Evolutionary conservation across 2,113 vertebrate genomes (phyloP), one percentile per base, ranked within the genome.

Genomic region (Brachyhypopomus gauderio): DNA sequence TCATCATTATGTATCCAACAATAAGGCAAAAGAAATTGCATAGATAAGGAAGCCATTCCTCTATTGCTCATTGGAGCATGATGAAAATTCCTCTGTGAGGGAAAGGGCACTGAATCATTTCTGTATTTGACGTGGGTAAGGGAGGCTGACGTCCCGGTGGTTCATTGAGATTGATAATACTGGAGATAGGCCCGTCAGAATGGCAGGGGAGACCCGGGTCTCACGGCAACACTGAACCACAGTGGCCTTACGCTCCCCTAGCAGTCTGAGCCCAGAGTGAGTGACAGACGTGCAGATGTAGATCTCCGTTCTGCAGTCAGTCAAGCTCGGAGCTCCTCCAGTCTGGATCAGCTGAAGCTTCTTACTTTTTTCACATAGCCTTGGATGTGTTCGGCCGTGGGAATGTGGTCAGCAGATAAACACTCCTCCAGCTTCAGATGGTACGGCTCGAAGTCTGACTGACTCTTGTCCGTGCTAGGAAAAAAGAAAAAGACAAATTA

Each of bases 351-450:
- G 45, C 67, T 38, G 25, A 14, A 20, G 30, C 7, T 58, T 85
- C 95, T 93, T 90, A 98, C 97, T 93, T 97, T 97, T 85, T 98
- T 97, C 86, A 98, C 89, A 83, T 98, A 96, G 87, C 97, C 97
- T 75, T 96, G 94, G 90, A 98, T 93, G 87, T 96, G 92, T 88
- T 96, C 96, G 3, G 95, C 88, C 87, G 94, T 95, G 81, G 93
- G 91, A 88, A 93, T 91, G 63, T 96, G 94, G 67, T 94, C 93
- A 0, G 94, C 90, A 77, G 93, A 94, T 84, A 96, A 94, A 82
- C 93, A 97, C 75, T 94, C 92, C 84, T 99, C 96, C 88, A 98
- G 88, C 87, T 97, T 96, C 75, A 98, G 93, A 73, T 93, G 82
- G 89, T 93, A 95, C 17, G 93, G 91, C 80, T 96, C 95, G 81